Conservation (phyloP, 2,888 invertebrate species). For the Chaetogeoica ovagalla region DNA sequence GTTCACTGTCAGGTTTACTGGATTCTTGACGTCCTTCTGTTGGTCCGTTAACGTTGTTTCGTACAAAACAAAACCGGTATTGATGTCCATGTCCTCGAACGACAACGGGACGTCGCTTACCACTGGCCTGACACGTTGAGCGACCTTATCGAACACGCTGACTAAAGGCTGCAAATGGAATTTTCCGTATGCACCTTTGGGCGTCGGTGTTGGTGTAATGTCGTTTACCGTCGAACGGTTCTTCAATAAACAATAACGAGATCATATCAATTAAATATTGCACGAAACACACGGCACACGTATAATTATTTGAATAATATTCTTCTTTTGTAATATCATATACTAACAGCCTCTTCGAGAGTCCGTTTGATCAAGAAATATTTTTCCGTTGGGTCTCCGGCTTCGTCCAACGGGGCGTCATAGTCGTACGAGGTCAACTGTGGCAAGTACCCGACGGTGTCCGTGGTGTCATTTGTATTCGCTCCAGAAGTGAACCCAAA, state of each 20-base stretch:
- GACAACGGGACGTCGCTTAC: constrained; percentile 62
- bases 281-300: not conserved
- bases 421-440: constrained; percentile 88
- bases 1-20: constrained; percentile 62
- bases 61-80: constrained; percentile 69
- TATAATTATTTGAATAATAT: too few species aligned
- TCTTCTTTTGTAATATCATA: not conserved
- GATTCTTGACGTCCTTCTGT: constrained; percentile 57
- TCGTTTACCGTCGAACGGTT: constrained; percentile 60
- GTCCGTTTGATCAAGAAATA: constrained; percentile 67
- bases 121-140: constrained; percentile 50
- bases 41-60: constrained; percentile 63
- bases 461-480: constrained; percentile 60
- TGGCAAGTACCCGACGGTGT: constrained; percentile 62
- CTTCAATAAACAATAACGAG: constrained; percentile 40
- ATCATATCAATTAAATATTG: not conserved
- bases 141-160: constrained; percentile 55
- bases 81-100: constrained; percentile 68
- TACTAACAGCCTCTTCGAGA: constrained; percentile 29
- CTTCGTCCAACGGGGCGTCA: constrained; percentile 86
- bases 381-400: constrained; percentile 83
- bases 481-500: constrained; percentile 69
- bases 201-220: constrained; percentile 64
- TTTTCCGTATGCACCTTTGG: constrained; percentile 70
- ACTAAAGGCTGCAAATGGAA: constrained; percentile 64